A percentile compares a stretch with the other conserved stretches of the same genome.
Evolutionary conservation across 2,797 vertebrate genomes (phyloP).

Genomic region (Argya squamiceps): DNA sequence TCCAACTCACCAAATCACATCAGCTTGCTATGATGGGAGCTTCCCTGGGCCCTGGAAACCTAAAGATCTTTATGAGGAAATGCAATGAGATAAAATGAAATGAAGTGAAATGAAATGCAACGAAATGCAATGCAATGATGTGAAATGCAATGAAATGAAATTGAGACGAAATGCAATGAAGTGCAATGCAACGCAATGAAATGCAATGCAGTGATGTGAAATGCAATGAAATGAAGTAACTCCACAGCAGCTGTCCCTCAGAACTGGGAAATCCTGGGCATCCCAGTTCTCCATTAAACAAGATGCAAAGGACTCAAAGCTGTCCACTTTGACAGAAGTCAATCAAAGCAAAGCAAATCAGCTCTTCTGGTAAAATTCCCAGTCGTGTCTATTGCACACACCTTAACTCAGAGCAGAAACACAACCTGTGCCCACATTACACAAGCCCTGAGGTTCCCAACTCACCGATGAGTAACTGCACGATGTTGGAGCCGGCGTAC

Average conservation of each 20-base stretch:
- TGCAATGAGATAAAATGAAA: no score
- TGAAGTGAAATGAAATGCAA: no score
- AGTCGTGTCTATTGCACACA: rapidly evolving
- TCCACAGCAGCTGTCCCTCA: background rate
- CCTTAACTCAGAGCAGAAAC: background rate
- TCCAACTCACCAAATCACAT: rapidly evolving
- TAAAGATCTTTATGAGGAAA: background rate
- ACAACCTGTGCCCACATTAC: background rate
- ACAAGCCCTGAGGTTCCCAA: rapidly evolving
- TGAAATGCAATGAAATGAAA: no score
- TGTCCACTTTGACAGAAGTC: background rate
- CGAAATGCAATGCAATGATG: no score
- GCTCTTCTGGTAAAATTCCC: background rate
- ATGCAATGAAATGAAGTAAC: background rate
- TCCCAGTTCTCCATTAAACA: background rate
- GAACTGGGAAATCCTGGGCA: background rate
- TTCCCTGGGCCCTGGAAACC: background rate
- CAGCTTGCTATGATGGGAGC: background rate
- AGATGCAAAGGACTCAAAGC: background rate
- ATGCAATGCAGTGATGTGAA: background rate
- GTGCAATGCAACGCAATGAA: background rate
- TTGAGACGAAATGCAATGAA: background rate
- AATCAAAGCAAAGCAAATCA: background rate
- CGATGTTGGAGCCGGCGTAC: constrained; percentile 84
- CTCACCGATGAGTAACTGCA: constrained; percentile 87